Evolutionary conservation across 2,888 invertebrate species (phyloP).

Genomic region (Coecobrya sp.): DNA sequence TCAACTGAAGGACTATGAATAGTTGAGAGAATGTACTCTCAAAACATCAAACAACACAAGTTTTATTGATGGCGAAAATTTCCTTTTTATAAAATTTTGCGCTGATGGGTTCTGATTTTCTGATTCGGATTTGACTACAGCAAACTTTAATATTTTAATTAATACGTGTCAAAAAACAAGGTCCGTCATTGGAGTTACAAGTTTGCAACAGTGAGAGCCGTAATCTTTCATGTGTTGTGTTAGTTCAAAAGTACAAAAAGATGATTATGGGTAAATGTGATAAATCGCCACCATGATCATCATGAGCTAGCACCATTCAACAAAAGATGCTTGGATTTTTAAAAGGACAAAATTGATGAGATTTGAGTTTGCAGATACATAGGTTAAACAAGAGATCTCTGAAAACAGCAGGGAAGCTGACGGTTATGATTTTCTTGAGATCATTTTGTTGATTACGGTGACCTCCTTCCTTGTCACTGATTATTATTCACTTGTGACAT

Average conservation of each 20-base stretch:
- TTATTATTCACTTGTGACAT: conserved; percentile 40
- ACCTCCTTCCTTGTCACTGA: conserved; percentile 33
- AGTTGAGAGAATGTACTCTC: no score
- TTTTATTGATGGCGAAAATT: no score
- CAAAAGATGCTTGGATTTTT: background rate
- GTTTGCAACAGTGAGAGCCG: background rate
- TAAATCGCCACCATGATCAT: background rate
- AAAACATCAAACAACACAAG: no score
- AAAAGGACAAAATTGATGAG: background rate
- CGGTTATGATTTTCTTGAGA: background rate
- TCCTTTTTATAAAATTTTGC: background rate
- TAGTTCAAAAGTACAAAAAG: background rate
- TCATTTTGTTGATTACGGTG: conserved; percentile 33
- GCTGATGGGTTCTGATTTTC: background rate
- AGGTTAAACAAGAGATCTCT: background rate
- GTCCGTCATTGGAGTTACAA: background rate
- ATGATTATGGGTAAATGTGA: conserved; percentile 8
- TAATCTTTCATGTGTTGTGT: background rate
- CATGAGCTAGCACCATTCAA: background rate
- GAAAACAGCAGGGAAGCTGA: background rate
- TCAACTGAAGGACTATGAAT: no score
- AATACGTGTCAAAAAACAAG: conserved; percentile 49
- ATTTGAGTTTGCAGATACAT: background rate
- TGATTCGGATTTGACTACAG: background rate
- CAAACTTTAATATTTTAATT: background rate